Evolutionary conservation across 2,888 invertebrate species (phyloP).

Genomic region (Eupithecia tripunctaria): DNA sequence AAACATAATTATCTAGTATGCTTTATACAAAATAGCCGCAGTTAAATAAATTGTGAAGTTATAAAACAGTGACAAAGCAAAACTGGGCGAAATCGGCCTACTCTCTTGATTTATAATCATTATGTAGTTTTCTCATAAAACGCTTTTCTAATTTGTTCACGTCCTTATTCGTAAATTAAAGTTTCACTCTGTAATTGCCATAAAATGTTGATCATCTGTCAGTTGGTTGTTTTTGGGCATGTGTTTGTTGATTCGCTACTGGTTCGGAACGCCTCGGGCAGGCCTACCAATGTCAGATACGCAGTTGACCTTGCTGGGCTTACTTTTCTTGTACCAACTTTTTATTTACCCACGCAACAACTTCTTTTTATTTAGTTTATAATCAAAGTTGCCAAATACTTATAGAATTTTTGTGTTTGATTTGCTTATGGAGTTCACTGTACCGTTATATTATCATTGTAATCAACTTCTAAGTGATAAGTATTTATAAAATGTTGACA

Average conservation of each 20-base stretch:
- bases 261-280: constrained; percentile 53
- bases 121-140: constrained; percentile 23
- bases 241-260: constrained; percentile 53
- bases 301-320: constrained; percentile 43
- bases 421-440: background rate
- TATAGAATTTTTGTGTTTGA: background rate
- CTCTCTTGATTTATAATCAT: constrained; percentile 13
- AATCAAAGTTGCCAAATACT: background rate
- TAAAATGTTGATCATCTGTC: constrained; percentile 51
- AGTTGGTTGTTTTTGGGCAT: constrained; percentile 51
- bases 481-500: background rate
- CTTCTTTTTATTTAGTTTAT: constrained; percentile 10
- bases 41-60: background rate
- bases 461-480: background rate
- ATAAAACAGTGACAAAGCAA: constrained; percentile 15
- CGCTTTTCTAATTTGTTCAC: constrained; percentile 37
- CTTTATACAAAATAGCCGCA: background rate
- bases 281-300: constrained; percentile 59
- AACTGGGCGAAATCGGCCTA: constrained; percentile 12
- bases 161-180: constrained; percentile 46
- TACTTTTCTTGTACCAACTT: constrained; percentile 36
- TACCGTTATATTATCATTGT: background rate
- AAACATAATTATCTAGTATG: background rate
- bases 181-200: constrained; percentile 56
- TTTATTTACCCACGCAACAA: constrained; percentile 10